Base-by-base conservation (phyloP, 1,140 invertebrate genomes). In the Brachionus calyciflorus region DNA sequence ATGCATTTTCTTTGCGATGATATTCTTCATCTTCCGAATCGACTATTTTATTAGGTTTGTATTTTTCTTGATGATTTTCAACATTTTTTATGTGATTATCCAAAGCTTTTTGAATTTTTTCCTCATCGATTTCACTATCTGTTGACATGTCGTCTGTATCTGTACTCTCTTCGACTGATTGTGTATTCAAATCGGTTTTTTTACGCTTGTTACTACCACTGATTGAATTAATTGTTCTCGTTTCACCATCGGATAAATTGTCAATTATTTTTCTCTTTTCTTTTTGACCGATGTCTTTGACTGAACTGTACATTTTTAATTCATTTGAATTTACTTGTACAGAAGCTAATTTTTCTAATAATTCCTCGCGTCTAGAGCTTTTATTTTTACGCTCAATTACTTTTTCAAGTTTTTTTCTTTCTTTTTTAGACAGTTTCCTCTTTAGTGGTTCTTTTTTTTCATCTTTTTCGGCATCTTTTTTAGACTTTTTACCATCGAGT, bases 21-120 rank as follows among this genome's bases (percentile, higher is more conserved):
- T 41, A 40, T 24, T 73, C 69, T 73, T 73, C 69, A n/a, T 73
- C 30, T 28, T 73, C 69, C 0, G 69, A 73, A 24, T 73, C 60
- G 9, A 65, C 40, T 46, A 65, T 65, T 44, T 65, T 65, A 24
- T 9, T 26, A 10, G 33, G 19, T 28, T 65, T 44, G 10, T 44
- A 51, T 51, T 51, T 51, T 55, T 73, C 69, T 3, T 40, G 14
- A 46, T 70, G n/a, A 33, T 10, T 51, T 14, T 73, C 24, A 26
- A 41, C 46, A 4, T 49, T 37, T 53, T 55, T 21, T 41, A 14
- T 40, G 12, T 17, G 40, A 40, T 19, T n/a, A 14, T 73, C 69
- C 7, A 73, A 24, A n/a, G 69, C 69, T 55, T 41, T 49, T 41
- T 49, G n/a, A 10, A 73, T n/a, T 0, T n/a, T 14, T 5, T 51